A percentile compares a stretch with the other conserved stretches of the same genome.
These are phyloP conservation scores for Hemistola chrysoprasaria DNA, from an alignment of 2,888 invertebrate species.

Conservation along the genomic window DNA sequence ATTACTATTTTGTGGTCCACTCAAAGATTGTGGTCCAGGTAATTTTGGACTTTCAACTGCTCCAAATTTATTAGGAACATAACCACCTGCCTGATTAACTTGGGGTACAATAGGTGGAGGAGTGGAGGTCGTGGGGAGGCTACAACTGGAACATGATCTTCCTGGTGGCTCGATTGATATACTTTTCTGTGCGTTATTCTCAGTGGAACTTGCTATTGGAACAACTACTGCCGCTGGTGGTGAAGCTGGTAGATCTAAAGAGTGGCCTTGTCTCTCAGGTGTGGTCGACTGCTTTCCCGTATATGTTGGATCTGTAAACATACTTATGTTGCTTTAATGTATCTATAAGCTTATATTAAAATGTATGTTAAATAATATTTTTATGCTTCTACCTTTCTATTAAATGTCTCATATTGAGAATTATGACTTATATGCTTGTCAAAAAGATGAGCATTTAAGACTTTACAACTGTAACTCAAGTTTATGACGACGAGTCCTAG, in stretches of 20 bases:
- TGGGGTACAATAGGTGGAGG: constrained; percentile 37
- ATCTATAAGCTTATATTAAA: too few species aligned
- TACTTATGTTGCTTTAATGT: too few species aligned
- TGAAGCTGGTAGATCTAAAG: constrained; percentile 45
- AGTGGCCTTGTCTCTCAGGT: constrained; percentile 53
- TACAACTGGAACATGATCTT: constrained; percentile 83
- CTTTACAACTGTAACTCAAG: too few species aligned
- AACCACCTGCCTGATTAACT: constrained; percentile 13
- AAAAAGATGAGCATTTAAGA: too few species aligned
- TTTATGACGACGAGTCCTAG: too few species aligned
- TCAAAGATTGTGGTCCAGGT: constrained; percentile 11
- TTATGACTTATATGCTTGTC: too few species aligned
- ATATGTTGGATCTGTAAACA: constrained; percentile 50
- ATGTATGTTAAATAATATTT: too few species aligned
- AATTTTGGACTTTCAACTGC: constrained; percentile 8
- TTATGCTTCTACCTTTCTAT: too few species aligned
- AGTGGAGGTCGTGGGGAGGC: constrained; percentile 78
- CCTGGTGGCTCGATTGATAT: constrained; percentile 54
- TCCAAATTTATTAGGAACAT: constrained; percentile 11
- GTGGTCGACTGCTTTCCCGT: constrained; percentile 16
- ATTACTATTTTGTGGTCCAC: too few species aligned
- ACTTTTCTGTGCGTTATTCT: too few species aligned
- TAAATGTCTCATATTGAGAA: too few species aligned
- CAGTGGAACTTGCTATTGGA: constrained; percentile 24
- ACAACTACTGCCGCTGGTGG: constrained; percentile 29